phyloP scores from a whole-genome alignment of 30 jellyfish, hydroid and myxozoan genomes.

The Nemopilema nomurai region DNA sequence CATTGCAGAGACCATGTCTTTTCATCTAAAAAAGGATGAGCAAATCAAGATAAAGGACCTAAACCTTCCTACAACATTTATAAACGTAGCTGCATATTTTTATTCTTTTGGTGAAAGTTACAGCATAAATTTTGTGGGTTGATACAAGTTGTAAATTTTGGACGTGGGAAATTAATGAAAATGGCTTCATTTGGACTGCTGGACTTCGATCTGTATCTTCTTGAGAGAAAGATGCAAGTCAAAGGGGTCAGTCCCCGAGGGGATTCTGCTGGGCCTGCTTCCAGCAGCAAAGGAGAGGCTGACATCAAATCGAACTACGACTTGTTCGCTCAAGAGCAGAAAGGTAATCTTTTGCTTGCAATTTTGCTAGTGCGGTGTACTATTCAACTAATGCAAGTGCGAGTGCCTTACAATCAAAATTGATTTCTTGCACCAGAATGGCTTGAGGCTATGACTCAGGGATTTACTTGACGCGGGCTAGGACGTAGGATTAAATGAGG shows the following conservation, averaged over 20 bases:
- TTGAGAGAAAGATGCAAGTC: slow-evolving; percentile 17
- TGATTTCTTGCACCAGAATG: no score
- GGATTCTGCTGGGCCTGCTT: not conserved
- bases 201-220: slow-evolving; percentile 6
- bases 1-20: not conserved
- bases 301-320: slow-evolving; percentile 2
- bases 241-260: not conserved
- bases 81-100: no score
- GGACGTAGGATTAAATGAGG: no score
- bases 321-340: slow-evolving; percentile 1
- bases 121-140: not conserved
- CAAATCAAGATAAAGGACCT: not conserved
- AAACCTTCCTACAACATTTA: not conserved
- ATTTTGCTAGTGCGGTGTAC: not conserved
- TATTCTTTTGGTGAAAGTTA: no score
- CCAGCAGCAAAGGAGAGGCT: not conserved
- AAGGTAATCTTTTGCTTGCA: not conserved
- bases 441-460: no score
- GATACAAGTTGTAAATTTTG: not conserved
- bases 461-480: no score
- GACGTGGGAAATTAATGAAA: not conserved
- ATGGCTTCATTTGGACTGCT: slow-evolving; percentile 11
- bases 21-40: not conserved
- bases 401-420: no score
- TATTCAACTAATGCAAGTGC: no score